Evolutionary conservation across 2,888 invertebrate species (phyloP).

Genomic region (Cephus runcator): DNA sequence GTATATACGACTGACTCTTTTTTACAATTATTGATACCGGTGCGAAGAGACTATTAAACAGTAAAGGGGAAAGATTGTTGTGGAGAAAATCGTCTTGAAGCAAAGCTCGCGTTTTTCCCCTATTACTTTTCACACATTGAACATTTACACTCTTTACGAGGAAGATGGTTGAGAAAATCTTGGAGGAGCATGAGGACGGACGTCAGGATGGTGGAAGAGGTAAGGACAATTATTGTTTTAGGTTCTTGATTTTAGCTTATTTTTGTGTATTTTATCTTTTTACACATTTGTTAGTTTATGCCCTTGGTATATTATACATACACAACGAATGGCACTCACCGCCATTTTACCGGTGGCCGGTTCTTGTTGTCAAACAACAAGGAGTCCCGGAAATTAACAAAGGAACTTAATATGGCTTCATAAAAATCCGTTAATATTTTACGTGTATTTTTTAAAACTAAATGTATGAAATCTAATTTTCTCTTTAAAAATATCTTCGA

Average conservation of each 20-base stretch:
- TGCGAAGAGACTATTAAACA: slow-evolving; percentile 32
- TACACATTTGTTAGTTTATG: neutral
- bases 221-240: slow-evolving; percentile 28
- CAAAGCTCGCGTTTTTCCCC: neutral
- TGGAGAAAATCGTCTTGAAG: neutral
- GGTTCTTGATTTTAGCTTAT: neutral
- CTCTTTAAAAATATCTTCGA: neutral
- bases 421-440: neutral
- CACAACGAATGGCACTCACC: neutral
- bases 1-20: slow-evolving; percentile 66
- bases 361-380: neutral
- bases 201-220: slow-evolving; percentile 50
- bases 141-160: neutral
- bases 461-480: neutral
- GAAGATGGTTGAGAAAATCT: slow-evolving; percentile 75
- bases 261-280: neutral
- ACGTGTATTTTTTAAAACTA: neutral
- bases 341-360: neutral
- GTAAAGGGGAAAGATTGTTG: slow-evolving; percentile 1
- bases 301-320: neutral
- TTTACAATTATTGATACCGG: slow-evolving; percentile 60
- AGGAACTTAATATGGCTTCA: neutral
- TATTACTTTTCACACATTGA: neutral
- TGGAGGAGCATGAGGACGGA: slow-evolving; percentile 72
- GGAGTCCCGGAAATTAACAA: neutral